Base-by-base conservation (phyloP, 30 jellyfish, hydroid and myxozoan genomes). In the Hydractinia symbiolongicarpus region DNA sequence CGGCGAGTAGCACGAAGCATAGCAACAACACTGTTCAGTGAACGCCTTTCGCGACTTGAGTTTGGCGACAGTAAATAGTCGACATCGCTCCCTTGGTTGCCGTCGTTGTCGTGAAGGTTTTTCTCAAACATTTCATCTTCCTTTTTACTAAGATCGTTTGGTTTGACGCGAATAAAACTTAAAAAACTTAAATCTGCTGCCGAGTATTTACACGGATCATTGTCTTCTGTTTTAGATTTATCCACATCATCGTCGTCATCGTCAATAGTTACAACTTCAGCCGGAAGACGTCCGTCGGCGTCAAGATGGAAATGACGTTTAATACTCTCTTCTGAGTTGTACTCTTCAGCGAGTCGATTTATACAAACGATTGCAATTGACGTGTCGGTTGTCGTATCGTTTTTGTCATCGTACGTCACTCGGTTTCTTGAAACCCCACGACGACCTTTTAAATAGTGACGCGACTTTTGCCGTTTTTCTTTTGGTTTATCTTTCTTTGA, bases 281-380 rank as follows among this genome's bases (percentile, higher is more conserved):
- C 69, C 44, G 97, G 97, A 16, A 90, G 60, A 9, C 77, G 70
- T 3, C 95, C 95, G 10, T 83, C 85, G 9, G 94, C 89, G 69
- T 86, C 86, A 8, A 90, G 86, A 55, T 86, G 78, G 84, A 85
- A 90, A n/a, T 89, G 72, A 60, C 67, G 15, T 55, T 66, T 78
- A 66, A 91, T 91, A 51, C 85, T 75, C 6, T 81, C 83, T 71
- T 91, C 98, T 54, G 95, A 69, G 76, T 91, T 91, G 89, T 83
- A 83, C 49, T 81, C 90, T 49, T 83, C 90, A 19, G 96, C 95
- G 85, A 91, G 73, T 40, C 88, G 95, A 19, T 83, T 81, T 5
- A 91, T 91, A 71, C 95, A 91, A 67, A 91, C 96, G 73, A 85
- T 78, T 1, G 98, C 89, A 40, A 86, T 91, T 4, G 96, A 86